Evolutionary conservation across 2,888 invertebrate species (phyloP).

Genomic region (Coremacera marginata): DNA sequence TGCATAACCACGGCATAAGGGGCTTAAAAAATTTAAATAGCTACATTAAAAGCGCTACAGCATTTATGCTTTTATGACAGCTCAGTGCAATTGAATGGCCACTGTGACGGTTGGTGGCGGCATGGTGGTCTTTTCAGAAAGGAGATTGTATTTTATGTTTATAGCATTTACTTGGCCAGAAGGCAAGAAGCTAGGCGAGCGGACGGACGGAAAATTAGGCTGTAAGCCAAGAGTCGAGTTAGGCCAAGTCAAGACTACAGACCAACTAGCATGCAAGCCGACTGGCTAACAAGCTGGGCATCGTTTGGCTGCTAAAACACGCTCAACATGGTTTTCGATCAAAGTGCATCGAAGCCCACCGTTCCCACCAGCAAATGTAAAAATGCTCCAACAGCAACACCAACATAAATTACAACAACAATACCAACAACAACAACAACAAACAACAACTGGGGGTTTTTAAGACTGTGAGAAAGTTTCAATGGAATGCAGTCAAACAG

Average conservation of each 20-base stretch:
- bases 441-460: constrained; percentile 47
- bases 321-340: constrained; percentile 29
- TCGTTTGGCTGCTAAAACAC: constrained; percentile 26
- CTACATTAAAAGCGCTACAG: not conserved
- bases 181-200: constrained; percentile 26
- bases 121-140: constrained; percentile 38
- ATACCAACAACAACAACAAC: constrained; percentile 37
- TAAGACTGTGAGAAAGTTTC: constrained; percentile 69
- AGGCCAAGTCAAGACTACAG: constrained; percentile 29
- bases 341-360: constrained; percentile 32
- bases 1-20: too few relatives aligned
- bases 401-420: constrained; percentile 38
- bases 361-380: constrained; percentile 29
- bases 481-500: constrained; percentile 69
- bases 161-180: constrained; percentile 34
- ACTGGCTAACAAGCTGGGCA: constrained; percentile 25
- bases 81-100: constrained; percentile 1
- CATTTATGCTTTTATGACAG: constrained; percentile 8
- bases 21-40: too few relatives aligned
- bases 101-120: not conserved
- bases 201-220: not conserved
- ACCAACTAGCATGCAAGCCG: constrained; percentile 33
- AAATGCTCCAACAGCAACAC: constrained; percentile 35
- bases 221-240: constrained; percentile 25
- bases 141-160: constrained; percentile 34